Evolutionary conservation across 2,888 invertebrate species (phyloP), one percentile per base, ranked within the genome.

Genomic region (Hydrotaea cyrtoneurina): DNA sequence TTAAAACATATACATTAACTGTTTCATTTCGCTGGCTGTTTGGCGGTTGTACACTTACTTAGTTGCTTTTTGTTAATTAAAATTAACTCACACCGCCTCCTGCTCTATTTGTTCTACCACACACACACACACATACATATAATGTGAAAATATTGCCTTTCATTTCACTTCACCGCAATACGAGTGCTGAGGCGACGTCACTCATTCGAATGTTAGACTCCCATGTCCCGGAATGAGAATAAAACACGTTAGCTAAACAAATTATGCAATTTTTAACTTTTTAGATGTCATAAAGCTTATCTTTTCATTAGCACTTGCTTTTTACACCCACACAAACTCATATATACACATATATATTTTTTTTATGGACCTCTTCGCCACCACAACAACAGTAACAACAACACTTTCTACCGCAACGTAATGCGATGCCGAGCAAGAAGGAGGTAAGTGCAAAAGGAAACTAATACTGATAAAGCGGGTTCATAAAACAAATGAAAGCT

Each of bases 271-370:
- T 66, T 57, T 71, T 26, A 43, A 55, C 59, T 59, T 43, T 66
- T 69, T 55, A 79, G 59, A 71, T 78, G 84, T 83, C 86, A 86
- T 87, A 84, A 87, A 87, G 86, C 86, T 87, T 87, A 87, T 87
- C 87, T 86, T 81, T 86, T 85, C 82, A 86, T 86, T 87, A 86
- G 87, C 87, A 87, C 85, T 87, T 86, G 50, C 43, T 36, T 66
- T 19, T 39, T 66, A 21, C 31, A 31, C 31, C 2, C 7, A 31
- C 31, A 31, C 31, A 2, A 31, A 7, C 31, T 4, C 31, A 31
- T 7, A 31, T 2, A 2, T 4, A 31, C 31, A 31, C 31, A 7
- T 5, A 19, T 62, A 62, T 43, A 66, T 66, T 43, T 11, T 66
- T 31, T 66, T 66, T 43, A 39, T 69, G 21, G 23, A 21, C 21